Conservation (phyloP, 2,113 vertebrate genomes). For the Dipodomys stephensi region DNA sequence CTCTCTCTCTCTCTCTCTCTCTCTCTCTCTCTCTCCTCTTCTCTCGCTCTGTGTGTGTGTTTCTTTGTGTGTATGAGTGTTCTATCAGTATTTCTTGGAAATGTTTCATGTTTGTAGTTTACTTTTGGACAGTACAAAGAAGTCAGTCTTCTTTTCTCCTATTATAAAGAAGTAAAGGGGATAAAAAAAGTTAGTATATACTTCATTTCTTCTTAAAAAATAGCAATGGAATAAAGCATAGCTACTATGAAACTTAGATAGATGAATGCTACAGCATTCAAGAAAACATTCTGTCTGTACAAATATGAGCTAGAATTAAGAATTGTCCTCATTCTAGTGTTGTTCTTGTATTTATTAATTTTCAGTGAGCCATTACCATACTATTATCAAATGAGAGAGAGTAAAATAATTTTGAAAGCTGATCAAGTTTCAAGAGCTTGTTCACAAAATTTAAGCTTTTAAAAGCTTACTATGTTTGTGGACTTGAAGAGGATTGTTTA, state of each 20-base stretch:
- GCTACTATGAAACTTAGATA: conserved; percentile 43
- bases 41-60: background rate
- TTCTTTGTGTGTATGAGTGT: background rate
- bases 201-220: conserved; percentile 44
- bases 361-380: conserved; percentile 40
- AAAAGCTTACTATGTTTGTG: conserved; percentile 20
- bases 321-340: background rate
- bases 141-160: background rate
- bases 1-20: background rate
- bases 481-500: conserved; percentile 49
- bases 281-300: conserved; percentile 32
- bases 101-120: conserved; percentile 42
- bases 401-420: conserved; percentile 46
- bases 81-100: background rate
- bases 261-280: conserved; percentile 16
- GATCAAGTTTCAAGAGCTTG: conserved; percentile 28
- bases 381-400: conserved; percentile 59
- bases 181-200: conserved; percentile 45
- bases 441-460: conserved; percentile 57
- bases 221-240: conserved; percentile 20
- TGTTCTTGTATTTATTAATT: background rate
- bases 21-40: background rate
- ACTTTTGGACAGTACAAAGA: conserved; percentile 46
- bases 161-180: conserved; percentile 3
- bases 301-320: conserved; percentile 55